Base-by-base conservation (phyloP, 2,888 invertebrate species). In the Campaea margaritaria region DNA sequence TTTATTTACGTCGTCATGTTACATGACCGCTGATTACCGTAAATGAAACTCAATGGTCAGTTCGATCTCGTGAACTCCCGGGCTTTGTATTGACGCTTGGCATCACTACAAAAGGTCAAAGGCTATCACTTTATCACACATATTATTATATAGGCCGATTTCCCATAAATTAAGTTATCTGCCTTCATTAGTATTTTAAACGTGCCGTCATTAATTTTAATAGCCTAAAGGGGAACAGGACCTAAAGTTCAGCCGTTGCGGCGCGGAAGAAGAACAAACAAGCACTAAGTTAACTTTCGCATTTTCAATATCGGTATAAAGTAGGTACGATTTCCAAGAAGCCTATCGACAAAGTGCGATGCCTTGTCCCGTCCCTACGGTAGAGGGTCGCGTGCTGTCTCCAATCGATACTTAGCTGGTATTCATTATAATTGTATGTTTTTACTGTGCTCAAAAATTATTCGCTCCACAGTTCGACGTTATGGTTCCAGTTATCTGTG, bases 341-440 rank as follows among this genome's bases (percentile, higher is more conserved):
- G n/a, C n/a, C 12, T 62, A 65, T 63, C 65, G 65, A 70, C 58
- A 54, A 36, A 1, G 31, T 27, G 5, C 10, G 15, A 5, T 1
- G 14, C 7, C 13, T 1, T 36, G 8, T 27, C 60, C 15, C 75
- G 56, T 56, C 74, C 52, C 73, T 78, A 66, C 13, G 16, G 28
- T 28, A 55, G 47, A 64, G 67, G 74, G 62, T 87, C 73, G 87
- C 87, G 87, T 87, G 87, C 76, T 63, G 69, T 79, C 68, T 62
- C 68, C 70, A 86, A 86, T 87, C 87, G 84, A 87, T 88, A 85
- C 74, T 79, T 79, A 78, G 81, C 81, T 75, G 76, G 81, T 83
- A 82, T 86, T 82, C 83, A 82, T 85, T 81, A 85, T 82, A 87
- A 86, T 86, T 85, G 86, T 85, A 86, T 84, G 86, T 80, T 81